Conservation (phyloP, 2,113 vertebrate species). For the Clinocottus analis region DNA sequence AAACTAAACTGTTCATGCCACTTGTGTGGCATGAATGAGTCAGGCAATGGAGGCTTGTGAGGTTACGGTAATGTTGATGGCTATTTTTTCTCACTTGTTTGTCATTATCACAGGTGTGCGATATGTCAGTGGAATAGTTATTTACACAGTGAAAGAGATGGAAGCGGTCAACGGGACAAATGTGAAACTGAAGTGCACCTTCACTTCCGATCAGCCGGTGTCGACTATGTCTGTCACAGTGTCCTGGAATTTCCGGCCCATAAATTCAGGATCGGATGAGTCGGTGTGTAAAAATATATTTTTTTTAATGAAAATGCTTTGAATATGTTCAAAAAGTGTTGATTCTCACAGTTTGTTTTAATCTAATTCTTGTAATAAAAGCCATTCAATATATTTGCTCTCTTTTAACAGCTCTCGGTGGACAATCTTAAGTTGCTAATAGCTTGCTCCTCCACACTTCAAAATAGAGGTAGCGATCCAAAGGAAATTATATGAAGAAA, state of each 20-base stretch:
- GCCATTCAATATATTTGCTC: background rate
- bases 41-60: background rate
- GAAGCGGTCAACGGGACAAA: slow-evolving; percentile 90
- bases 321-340: background rate
- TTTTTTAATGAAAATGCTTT: background rate
- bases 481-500: background rate
- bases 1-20: too few species aligned
- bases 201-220: slow-evolving; percentile 83
- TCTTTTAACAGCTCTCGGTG: background rate
- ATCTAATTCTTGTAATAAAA: background rate
- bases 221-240: slow-evolving; percentile 73
- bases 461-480: background rate
- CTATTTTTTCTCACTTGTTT: background rate
- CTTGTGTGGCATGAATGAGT: background rate
- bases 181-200: slow-evolving; percentile 90
- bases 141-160: slow-evolving; percentile 82
- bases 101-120: slow-evolving; percentile 74
- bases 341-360: background rate
- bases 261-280: slow-evolving; percentile 75
- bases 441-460: background rate
- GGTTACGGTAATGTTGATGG: background rate
- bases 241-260: slow-evolving; percentile 89
- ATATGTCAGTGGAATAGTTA: slow-evolving; percentile 80
- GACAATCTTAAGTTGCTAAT: background rate
- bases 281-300: slow-evolving; percentile 80